These are phyloP conservation scores for Anarrhichthys ocellatus DNA, from an alignment of 2,113 vertebrate genomes.

Conservation along the genomic window DNA sequence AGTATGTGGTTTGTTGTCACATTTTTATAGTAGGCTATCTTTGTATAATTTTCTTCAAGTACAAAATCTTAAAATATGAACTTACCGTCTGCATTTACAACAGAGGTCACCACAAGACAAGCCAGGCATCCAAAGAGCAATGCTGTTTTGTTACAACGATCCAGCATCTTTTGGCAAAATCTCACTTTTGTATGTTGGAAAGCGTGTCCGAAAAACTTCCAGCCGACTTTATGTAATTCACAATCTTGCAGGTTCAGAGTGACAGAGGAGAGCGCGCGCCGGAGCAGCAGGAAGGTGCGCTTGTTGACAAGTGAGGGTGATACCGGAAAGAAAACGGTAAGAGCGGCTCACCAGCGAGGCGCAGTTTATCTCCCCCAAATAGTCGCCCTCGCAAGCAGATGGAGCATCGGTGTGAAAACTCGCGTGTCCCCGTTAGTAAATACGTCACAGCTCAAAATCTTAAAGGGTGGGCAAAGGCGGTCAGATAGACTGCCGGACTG, in stretches of 20 bases:
- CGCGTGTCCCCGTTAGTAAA: constrained; percentile 82
- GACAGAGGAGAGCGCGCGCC: constrained; percentile 44
- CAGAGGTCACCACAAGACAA: constrained; percentile 78
- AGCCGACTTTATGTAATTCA: constrained; percentile 31
- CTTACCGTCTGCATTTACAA: constrained; percentile 86
- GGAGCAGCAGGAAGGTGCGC: constrained; percentile 44
- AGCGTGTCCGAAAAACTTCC: constrained; percentile 47
- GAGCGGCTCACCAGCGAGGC: constrained; percentile 69
- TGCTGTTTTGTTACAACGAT: constrained; percentile 56
- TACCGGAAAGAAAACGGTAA: constrained; percentile 64
- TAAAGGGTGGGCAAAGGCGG: constrained; percentile 55
- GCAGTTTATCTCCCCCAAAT: constrained; percentile 83
- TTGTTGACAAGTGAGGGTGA: constrained; percentile 54
- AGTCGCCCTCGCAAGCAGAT: constrained; percentile 79
- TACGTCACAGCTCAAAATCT: constrained; percentile 78
- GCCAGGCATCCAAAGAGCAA: constrained; percentile 77
- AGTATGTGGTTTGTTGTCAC: neutral
- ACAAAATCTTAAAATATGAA: constrained; percentile 26
- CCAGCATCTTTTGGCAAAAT: constrained; percentile 69
- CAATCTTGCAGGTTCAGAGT: constrained; percentile 22
- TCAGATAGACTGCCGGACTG: constrained; percentile 25
- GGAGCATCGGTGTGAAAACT: constrained; percentile 87
- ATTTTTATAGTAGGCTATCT: neutral
- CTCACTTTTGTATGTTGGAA: constrained; percentile 14
- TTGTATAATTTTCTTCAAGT: neutral